Base-by-base conservation (phyloP, 2,888 invertebrate species). In the Tinea pellionella region DNA sequence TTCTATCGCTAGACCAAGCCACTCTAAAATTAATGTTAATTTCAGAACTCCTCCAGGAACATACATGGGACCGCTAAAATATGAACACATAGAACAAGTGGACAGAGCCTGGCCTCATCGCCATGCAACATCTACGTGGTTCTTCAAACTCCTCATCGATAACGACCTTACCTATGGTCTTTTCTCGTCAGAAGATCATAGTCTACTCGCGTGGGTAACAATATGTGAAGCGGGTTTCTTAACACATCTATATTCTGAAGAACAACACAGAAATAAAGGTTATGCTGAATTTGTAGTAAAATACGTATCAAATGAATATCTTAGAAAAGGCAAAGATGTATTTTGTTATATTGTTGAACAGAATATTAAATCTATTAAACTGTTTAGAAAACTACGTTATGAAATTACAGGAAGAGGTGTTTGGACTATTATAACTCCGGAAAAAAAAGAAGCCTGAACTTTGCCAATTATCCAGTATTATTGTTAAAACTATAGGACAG, bases 201-300 rank as follows among this genome's bases (percentile, higher is more conserved):
- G 63, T 1, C 63, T 77, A 2, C 59, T 74, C 7, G 65, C 75
- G 0, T 82, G 80, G 79, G 67, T 72, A 0, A 67, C 73, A 9
- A 63, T 78, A 8, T 75, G 72, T 19, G 77, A 80, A 66, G 67
- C 64, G 53, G 81, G 82, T 0, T 68, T 71, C 1, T 64, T 80
- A 0, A 71, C 57, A 0, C 80, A 82, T 61, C 62, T 80, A 9
- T 80, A 70, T 43, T 79, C 78, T 0, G 13, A 77, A 18, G 71
- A 76, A 62, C 64, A 68, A 1, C 67, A 78, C 1, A 75, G 81
- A 62, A 69, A 69, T 15, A 74, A 73, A 61, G 80, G 80, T 0
- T 80, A 77, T 51, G 80, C 70, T 0, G 72, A 72, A 57, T 47
- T 75, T 18, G 62, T 78, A 0, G 32, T 76, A 0, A 80, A 78